phyloP scores from a whole-genome alignment of 2,113 vertebrate species.

The Microtus oregoni region DNA sequence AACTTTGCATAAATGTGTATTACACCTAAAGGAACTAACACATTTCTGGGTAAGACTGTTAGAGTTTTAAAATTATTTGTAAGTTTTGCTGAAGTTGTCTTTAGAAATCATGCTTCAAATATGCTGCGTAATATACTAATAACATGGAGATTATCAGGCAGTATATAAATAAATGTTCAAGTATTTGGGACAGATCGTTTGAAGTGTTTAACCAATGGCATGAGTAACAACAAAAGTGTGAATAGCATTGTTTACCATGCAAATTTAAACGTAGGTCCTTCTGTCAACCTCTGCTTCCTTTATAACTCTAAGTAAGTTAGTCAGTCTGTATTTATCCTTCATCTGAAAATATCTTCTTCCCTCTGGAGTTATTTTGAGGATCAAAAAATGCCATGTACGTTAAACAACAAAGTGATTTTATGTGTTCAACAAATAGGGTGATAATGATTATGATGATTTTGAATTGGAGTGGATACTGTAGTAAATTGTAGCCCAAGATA shows the following conservation, averaged over 20 bases:
- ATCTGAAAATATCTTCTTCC: slow-evolving; percentile 27
- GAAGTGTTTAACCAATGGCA: neutral
- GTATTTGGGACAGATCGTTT: neutral
- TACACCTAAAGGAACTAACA: neutral
- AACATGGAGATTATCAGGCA: neutral
- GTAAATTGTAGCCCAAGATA: neutral
- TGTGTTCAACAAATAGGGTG: slow-evolving; percentile 1
- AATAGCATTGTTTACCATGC: neutral
- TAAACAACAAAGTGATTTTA: slow-evolving; percentile 12
- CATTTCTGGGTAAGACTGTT: neutral
- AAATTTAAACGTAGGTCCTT: neutral
- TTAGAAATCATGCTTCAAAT: slow-evolving; percentile 18
- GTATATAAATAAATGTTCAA: neutral
- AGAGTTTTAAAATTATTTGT: slow-evolving; percentile 16
- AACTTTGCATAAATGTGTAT: neutral
- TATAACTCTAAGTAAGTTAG: neutral
- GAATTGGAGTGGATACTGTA: neutral
- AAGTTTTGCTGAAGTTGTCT: neutral
- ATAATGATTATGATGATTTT: neutral
- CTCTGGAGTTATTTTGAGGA: neutral
- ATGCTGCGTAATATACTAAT: neutral
- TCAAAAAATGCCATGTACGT: neutral
- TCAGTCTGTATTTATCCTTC: neutral
- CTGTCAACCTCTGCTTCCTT: neutral
- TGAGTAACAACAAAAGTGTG: neutral